phyloP scores from a whole-genome alignment of 2,113 vertebrate genomes.

The Ceuthmochares aereus region DNA sequence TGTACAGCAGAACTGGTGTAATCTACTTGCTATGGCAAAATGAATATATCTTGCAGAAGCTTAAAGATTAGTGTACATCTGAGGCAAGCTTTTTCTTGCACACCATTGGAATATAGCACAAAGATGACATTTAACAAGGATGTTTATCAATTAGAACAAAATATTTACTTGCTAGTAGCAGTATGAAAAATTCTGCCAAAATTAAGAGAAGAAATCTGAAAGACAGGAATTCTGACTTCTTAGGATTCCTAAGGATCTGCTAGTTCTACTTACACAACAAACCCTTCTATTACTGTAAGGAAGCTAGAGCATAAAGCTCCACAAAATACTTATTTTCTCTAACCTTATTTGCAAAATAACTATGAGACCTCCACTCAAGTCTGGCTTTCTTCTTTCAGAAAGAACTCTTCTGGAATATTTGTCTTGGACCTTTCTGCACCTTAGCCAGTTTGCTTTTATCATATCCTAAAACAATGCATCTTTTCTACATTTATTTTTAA shows the following conservation, averaged over 20 bases:
- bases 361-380: neutral
- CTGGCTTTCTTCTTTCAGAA: neutral
- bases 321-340: slow-evolving; percentile 4
- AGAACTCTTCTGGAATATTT: neutral
- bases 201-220: neutral
- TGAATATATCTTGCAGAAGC: neutral
- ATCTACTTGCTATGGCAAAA: neutral
- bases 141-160: neutral
- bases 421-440: neutral
- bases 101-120: neutral
- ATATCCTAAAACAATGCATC: neutral
- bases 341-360: slow-evolving; percentile 26
- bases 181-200: neutral
- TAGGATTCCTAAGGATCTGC: neutral
- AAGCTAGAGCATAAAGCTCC: neutral
- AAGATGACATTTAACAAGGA: neutral
- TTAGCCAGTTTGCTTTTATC: slow-evolving; percentile 21
- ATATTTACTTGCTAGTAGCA: neutral
- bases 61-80: neutral
- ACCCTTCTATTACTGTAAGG: neutral
- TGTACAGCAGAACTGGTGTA: neutral
- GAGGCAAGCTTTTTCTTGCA: neutral
- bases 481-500: slow-evolving; percentile 25
- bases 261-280: neutral
- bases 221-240: neutral